Evolutionary conservation across 2,797 vertebrate genomes (phyloP).

Genomic region (Myotis pilosus): DNA sequence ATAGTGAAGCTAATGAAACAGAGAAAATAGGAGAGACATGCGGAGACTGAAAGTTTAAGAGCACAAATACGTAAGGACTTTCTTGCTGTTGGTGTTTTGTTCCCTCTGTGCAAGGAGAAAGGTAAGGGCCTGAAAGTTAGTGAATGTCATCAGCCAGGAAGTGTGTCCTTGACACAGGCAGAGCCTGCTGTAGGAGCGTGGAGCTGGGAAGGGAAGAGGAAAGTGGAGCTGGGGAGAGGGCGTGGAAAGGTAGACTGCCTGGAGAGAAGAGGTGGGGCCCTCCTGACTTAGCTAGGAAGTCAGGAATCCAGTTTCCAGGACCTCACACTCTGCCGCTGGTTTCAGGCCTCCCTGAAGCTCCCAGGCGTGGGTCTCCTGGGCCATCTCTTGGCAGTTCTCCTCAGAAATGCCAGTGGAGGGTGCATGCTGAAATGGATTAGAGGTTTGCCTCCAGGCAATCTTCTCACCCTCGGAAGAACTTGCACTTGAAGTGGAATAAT

Average conservation of each 20-base stretch:
- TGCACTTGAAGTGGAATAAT: slow-evolving; percentile 53
- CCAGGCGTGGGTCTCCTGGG: not conserved
- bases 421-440: slow-evolving; percentile 47
- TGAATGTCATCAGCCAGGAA: not conserved
- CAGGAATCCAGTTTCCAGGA: slow-evolving; percentile 57
- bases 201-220: not conserved
- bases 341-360: slow-evolving; percentile 59
- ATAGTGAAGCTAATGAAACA: not conserved
- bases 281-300: slow-evolving; percentile 50
- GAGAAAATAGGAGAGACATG: not conserved
- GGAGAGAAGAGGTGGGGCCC: slow-evolving; percentile 48
- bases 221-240: not conserved
- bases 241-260: slow-evolving; percentile 46
- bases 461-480: slow-evolving; percentile 66
- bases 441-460: slow-evolving; percentile 49
- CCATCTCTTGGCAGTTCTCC: slow-evolving; percentile 23
- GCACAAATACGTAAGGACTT: not conserved
- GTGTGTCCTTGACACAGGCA: not conserved
- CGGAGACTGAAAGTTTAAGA: not conserved
- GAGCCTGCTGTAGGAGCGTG: not conserved
- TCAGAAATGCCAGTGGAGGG: slow-evolving; percentile 47
- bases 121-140: too few relatives aligned
- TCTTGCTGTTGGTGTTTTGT: not conserved
- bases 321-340: slow-evolving; percentile 62
- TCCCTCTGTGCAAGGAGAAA: not conserved